Evolutionary conservation across 2,888 invertebrate genomes (phyloP), one percentile per base, ranked within the genome.

Genomic region (Agrochola litura): DNA sequence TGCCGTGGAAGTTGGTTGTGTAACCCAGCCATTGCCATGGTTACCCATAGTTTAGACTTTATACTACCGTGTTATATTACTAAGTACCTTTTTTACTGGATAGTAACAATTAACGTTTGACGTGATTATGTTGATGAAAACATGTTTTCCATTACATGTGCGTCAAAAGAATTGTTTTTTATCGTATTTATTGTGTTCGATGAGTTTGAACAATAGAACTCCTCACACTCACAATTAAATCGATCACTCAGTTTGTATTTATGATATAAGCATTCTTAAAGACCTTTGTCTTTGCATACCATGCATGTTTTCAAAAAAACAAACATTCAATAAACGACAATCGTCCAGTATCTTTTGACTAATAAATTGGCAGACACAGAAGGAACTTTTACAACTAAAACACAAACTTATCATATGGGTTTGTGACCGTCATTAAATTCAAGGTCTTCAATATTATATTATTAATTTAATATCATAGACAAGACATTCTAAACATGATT

Each of bases 401-500:
- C 30, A 22, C 30, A 52, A 46, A 19, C 43, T 25, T 25, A 25
- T 25, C 3, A 19, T 19, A 12, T 8, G 22, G 6, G 30, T 30
- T 22, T 67, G 52, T 22, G 30, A 49, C 3, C 8, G 46, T 46
- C 19, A 19, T 25, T 49, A 66, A 49, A 49, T 25, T 49, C 49
- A 16, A 60, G 30, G 30, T 60, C 25, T 60, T 30, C 30, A 30
- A 16, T 60, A 8, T 25, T 60, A 19, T 60, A 60, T 19, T 12
- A 54, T 37, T 60, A 46, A 37, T n/a, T 6, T 19, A 49, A 10
- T 58, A 12, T 43, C 46, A 56, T 19, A 66, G 61, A 49, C 67
- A 73, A 67, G 58, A 60, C 46, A 49, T 76, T 64, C 73, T 78
- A 75, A 72, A 69, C 69, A 78, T 69, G 63, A 82, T 82, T 56